Conservation (phyloP, 2,113 vertebrate species). For the Taurulus bubalis region DNA sequence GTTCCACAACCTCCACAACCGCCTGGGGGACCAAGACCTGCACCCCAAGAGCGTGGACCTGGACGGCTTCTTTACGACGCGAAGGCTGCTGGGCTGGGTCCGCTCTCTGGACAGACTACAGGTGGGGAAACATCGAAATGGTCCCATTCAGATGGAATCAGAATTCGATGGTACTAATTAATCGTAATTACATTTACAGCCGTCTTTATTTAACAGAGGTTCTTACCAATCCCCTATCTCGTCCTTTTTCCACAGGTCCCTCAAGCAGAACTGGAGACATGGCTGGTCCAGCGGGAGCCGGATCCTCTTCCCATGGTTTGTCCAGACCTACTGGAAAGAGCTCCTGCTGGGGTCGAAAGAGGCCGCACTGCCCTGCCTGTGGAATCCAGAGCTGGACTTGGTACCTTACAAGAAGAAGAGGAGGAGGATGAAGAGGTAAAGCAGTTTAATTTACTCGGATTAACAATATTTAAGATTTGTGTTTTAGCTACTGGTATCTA, state of each 20-base stretch:
- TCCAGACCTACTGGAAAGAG: conserved; percentile 83
- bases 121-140: conserved; percentile 36
- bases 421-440: conserved; percentile 52
- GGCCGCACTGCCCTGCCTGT: conserved; percentile 51
- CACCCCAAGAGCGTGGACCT: conserved; percentile 92
- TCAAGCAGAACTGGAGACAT: conserved; percentile 88
- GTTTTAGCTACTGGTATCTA: background rate
- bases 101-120: conserved; percentile 89
- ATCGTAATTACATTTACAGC: background rate
- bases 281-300: conserved; percentile 92
- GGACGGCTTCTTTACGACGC: conserved; percentile 88
- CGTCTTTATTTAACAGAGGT: background rate
- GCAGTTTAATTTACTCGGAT: background rate
- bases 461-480: background rate
- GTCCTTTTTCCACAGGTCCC: conserved; percentile 80
- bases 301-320: conserved; percentile 83
- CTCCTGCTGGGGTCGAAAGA: conserved; percentile 26
- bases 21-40: conserved; percentile 86
- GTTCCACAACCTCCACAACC: conserved; percentile 90
- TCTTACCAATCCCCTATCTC: background rate
- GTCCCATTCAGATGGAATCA: background rate
- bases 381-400: conserved; percentile 58
- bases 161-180: background rate
- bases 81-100: conserved; percentile 89
- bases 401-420: conserved; percentile 54